phyloP scores from a whole-genome alignment of 2,888 invertebrate species.

The Liodrosophila aerea region DNA sequence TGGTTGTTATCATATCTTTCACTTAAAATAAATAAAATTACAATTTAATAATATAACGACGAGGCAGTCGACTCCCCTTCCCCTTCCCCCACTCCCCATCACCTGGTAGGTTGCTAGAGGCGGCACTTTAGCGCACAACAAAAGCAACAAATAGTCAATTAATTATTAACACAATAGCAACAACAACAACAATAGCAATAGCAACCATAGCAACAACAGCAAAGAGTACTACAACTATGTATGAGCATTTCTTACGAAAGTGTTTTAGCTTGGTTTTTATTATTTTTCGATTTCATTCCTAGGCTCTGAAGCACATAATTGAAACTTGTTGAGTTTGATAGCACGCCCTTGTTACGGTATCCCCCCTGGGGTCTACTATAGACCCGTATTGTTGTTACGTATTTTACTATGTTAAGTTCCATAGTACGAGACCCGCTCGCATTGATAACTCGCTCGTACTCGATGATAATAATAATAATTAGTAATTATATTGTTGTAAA shows the following conservation, averaged over 20 bases:
- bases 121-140: conserved; percentile 65
- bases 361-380: background rate
- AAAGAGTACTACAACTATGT: conserved; percentile 22
- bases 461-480: conserved; percentile 76
- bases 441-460: conserved; percentile 57
- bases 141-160: conserved; percentile 78
- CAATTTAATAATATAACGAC: conserved; percentile 73
- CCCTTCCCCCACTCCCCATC: background rate
- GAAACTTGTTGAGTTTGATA: conserved; percentile 70
- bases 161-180: conserved; percentile 68
- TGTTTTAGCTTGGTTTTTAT: conserved; percentile 52
- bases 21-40: conserved; percentile 78
- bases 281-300: conserved; percentile 6
- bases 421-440: conserved; percentile 57
- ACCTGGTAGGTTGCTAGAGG: conserved; percentile 15
- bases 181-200: conserved; percentile 41
- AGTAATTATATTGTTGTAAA: conserved; percentile 78
- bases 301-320: conserved; percentile 67
- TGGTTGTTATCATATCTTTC: conserved; percentile 73
- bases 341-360: conserved; percentile 15
- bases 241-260: conserved; percentile 66
- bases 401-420: conserved; percentile 77
- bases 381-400: conserved; percentile 19
- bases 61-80: conserved; percentile 2
- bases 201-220: conserved; percentile 31